Percentiles rank a stretch among this genome's conserved stretches.
phyloP scores from a whole-genome alignment of 2,888 invertebrate species.

The Drosophila melanocephala region DNA sequence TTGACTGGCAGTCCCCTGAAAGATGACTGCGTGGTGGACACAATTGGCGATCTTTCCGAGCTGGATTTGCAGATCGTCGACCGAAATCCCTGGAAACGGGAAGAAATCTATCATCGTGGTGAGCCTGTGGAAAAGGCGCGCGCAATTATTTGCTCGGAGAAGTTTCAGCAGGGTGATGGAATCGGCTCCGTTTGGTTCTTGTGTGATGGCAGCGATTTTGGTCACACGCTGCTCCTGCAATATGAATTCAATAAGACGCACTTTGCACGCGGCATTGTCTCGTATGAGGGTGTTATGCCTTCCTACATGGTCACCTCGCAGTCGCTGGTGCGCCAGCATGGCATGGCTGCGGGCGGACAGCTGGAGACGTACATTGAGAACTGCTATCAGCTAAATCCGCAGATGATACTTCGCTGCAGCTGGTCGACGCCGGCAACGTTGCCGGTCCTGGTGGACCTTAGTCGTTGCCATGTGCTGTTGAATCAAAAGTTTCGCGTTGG shows the following conservation, averaged over 20 bases:
- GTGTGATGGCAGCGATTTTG: constrained; percentile 87
- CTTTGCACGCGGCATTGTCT: constrained; percentile 80
- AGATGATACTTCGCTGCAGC: constrained; percentile 77
- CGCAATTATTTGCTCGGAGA: constrained; percentile 70
- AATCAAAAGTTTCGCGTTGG: constrained; percentile 79
- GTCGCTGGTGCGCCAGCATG: constrained; percentile 74
- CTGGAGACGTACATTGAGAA: constrained; percentile 78
- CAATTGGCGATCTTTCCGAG: constrained; percentile 75
- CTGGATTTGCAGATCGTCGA: constrained; percentile 65
- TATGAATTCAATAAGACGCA: constrained; percentile 71
- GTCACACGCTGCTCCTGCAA: constrained; percentile 84
- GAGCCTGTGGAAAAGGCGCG: constrained; percentile 72
- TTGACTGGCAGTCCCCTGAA: constrained; percentile 85
- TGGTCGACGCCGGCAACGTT: constrained; percentile 70
- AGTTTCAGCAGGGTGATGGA: constrained; percentile 69
- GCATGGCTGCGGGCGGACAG: constrained; percentile 31
- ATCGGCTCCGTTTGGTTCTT: constrained; percentile 87
- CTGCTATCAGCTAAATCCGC: constrained; percentile 77
- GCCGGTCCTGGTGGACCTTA: constrained; percentile 77
- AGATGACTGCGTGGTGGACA: constrained; percentile 83
- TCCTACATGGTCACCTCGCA: constrained; percentile 66
- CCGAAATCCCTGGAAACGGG: constrained; percentile 77
- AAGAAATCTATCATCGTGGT: constrained; percentile 82
- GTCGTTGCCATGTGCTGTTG: constrained; percentile 79
- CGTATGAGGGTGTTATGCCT: constrained; percentile 74